phyloP scores from a whole-genome alignment of 2,888 invertebrate genomes.

The Drosophila colorata region DNA sequence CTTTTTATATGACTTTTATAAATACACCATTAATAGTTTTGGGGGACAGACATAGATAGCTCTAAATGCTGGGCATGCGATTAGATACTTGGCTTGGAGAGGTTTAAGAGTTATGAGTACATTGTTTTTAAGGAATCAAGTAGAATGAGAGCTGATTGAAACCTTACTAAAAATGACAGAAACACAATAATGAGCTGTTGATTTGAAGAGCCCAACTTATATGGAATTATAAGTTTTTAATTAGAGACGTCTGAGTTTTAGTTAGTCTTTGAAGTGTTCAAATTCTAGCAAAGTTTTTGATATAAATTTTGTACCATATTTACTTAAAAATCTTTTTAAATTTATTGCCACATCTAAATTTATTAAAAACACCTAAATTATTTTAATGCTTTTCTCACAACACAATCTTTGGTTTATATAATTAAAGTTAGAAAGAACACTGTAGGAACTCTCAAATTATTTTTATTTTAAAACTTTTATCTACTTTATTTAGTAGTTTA shows the following conservation, averaged over 20 bases:
- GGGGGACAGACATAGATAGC: conserved; percentile 48
- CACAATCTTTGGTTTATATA: too few species aligned
- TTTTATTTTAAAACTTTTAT: background rate
- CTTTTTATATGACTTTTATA: conserved; percentile 36
- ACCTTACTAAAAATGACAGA: background rate
- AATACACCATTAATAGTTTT: conserved; percentile 53
- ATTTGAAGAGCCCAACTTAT: conserved; percentile 5
- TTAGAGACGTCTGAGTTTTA: background rate
- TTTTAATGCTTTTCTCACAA: too few species aligned
- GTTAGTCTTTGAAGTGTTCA: background rate
- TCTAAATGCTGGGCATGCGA: conserved; percentile 34
- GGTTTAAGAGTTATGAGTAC: conserved; percentile 8
- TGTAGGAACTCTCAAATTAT: too few species aligned
- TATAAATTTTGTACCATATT: background rate
- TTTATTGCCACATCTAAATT: too few species aligned
- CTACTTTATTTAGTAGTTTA: background rate
- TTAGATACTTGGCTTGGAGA: conserved; percentile 54
- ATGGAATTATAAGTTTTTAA: background rate
- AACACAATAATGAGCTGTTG: conserved; percentile 8
- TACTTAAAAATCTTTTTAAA: background rate
- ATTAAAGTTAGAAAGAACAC: too few species aligned
- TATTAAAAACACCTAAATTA: too few species aligned
- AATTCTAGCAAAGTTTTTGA: background rate
- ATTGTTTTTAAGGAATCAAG: conserved; percentile 7
- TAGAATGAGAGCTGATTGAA: background rate